phyloP scores from a whole-genome alignment of 2,888 invertebrate species.

The Drepanosiphum platanoidis region DNA sequence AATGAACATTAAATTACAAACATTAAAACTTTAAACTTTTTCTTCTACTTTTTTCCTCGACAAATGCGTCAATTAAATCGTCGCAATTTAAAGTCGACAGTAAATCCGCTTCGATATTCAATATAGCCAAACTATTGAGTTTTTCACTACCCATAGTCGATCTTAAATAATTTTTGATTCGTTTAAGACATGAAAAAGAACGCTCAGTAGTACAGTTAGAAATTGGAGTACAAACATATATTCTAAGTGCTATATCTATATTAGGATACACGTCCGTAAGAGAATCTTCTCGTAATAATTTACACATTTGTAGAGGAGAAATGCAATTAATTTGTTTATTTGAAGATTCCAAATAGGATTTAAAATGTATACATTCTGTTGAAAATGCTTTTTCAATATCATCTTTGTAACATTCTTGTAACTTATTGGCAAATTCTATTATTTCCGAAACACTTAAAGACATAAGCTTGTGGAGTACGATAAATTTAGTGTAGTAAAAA shows the following conservation, averaged over 20 bases:
- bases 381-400: too few relatives aligned
- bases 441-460: constrained; percentile 18
- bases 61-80: constrained; percentile 6
- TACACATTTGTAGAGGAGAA: constrained; percentile 7
- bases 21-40: not conserved
- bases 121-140: constrained; percentile 5
- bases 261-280: not conserved
- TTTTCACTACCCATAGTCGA: too few relatives aligned
- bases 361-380: not conserved
- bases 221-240: not conserved
- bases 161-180: too few relatives aligned
- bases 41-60: constrained; percentile 16
- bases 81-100: not conserved
- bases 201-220: too few relatives aligned
- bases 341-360: not conserved
- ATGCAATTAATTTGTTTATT: constrained; percentile 6
- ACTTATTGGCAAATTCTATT: not conserved
- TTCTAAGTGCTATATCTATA: not conserved
- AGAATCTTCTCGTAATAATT: not conserved
- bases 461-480: constrained; percentile 8
- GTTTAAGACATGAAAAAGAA: too few relatives aligned
- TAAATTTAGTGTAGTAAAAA: constrained; percentile 8
- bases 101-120: constrained; percentile 11
- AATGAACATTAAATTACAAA: too few relatives aligned
- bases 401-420: constrained; percentile 18